Percentiles rank a stretch among this genome's conserved stretches.
phyloP scores from a whole-genome alignment of 2,888 invertebrate genomes.

The Tinea semifulvella region DNA sequence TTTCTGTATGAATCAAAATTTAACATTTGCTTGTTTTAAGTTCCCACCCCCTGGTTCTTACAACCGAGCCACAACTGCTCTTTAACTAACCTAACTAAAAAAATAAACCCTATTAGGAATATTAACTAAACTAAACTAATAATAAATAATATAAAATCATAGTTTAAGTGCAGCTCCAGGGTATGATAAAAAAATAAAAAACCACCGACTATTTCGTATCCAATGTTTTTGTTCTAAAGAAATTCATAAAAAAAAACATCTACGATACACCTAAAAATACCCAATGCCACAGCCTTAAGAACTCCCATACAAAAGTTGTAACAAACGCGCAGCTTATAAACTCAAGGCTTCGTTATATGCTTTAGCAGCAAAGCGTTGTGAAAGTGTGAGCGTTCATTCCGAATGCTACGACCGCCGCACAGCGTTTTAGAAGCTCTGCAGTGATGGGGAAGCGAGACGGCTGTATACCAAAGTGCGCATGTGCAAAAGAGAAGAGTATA shows the following conservation, averaged over 20 bases:
- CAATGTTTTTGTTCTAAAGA: slow-evolving; percentile 17
- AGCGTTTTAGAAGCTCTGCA: slow-evolving; percentile 66
- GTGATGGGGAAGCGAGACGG: slow-evolving; percentile 47
- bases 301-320: background rate
- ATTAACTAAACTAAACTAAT: no score
- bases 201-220: background rate
- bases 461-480: slow-evolving; percentile 24
- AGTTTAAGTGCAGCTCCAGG: no score
- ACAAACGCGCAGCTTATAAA: slow-evolving; percentile 1
- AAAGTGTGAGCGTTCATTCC: slow-evolving; percentile 13
- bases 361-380: background rate
- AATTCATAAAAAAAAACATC: slow-evolving; percentile 17
- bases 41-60: no score
- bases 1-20: no score
- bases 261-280: background rate
- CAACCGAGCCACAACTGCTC: no score
- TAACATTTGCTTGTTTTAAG: no score
- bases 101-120: no score
- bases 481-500: slow-evolving; percentile 35
- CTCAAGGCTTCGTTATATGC: background rate
- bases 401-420: slow-evolving; percentile 42
- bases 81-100: no score
- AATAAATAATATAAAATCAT: no score
- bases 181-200: background rate
- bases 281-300: slow-evolving; percentile 1